These are phyloP conservation scores for Platynereis dumerilii DNA, from an alignment of 2,888 invertebrate species.

Conservation along the genomic window DNA sequence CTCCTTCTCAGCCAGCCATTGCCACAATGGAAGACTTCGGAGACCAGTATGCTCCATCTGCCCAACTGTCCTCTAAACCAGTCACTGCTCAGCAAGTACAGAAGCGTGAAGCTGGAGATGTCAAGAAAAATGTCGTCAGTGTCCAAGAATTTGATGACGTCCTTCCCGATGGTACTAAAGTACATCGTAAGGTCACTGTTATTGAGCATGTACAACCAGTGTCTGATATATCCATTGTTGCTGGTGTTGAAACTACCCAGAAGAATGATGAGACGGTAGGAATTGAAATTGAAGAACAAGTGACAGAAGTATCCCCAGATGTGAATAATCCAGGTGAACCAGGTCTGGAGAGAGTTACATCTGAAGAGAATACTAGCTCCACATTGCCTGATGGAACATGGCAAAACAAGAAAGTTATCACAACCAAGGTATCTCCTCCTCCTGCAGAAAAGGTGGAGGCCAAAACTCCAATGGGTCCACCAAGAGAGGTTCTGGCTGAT, in stretches of 20 bases:
- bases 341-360: not conserved
- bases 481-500: not conserved
- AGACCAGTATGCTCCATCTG: too few species aligned
- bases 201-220: constrained; percentile 20
- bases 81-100: not conserved
- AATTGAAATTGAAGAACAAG: constrained; percentile 25
- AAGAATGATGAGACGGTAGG: constrained; percentile 19
- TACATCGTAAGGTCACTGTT: constrained; percentile 11
- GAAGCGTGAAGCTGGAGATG: constrained; percentile 7
- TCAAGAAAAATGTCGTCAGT: not conserved
- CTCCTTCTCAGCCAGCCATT: too few species aligned
- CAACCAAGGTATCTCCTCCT: constrained; percentile 7
- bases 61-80: too few species aligned
- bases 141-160: constrained; percentile 3
- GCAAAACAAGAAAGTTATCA: constrained; percentile 15
- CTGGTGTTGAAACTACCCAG: constrained; percentile 20
- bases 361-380: too few species aligned
- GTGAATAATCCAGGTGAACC: constrained; percentile 16
- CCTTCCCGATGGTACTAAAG: constrained; percentile 19
- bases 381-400: constrained; percentile 20
- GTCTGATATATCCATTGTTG: constrained; percentile 13
- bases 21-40: too few species aligned
- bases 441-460: constrained; percentile 28
- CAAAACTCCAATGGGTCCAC: not conserved
- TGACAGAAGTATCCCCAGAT: constrained; percentile 23